Evolutionary conservation across 2,113 vertebrate species (phyloP), one percentile per base, ranked within the genome.

Genomic region (Verasper variegatus): DNA sequence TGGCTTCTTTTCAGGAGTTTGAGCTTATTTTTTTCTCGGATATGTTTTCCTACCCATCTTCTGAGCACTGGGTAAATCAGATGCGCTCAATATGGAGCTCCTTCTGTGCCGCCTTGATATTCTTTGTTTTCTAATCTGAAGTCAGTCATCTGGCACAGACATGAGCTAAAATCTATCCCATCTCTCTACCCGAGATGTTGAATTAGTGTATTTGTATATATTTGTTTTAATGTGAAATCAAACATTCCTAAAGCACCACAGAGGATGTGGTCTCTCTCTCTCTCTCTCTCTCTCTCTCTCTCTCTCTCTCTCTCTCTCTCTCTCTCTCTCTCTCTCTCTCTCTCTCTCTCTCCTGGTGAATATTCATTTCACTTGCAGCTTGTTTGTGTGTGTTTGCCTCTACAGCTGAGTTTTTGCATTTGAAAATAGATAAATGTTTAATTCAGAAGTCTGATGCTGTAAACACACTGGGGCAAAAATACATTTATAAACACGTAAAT

Each of bases 141-240:
- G 5, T 21, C 56, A 59, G 5, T 18, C 68, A 45, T 80, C 69
- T 65, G 21, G 17, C 26, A 23, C 17, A 71, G 35, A 24, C 52
- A 37, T 15, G 14, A 59, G 58, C 24, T 37, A 14, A 73, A 72
- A 63, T 14, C 13, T 10, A 62, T 37, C 51, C 51, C 51, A 20
- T n/a, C 51, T n/a, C 20, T 9, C 51, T 47, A 40, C 51, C 42
- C 31, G 72, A 61, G 62, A 74, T 67, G 2, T 45, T 68, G 40
- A 87, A 65, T 68, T 20, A 13, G 9, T 56, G 9, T 24, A 56
- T 63, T 54, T 61, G 18, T 54, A 21, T 54, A n/a, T 54, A 54
- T 68, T 86, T 76, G n/a, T 74, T 57, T 84, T 45, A 26, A 80
- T 68, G 27, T 55, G 4, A 42, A 61, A 49, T 21, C 15, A 61